Conservation (phyloP, 2,797 vertebrate species). For the Crypturellus tataupa region DNA sequence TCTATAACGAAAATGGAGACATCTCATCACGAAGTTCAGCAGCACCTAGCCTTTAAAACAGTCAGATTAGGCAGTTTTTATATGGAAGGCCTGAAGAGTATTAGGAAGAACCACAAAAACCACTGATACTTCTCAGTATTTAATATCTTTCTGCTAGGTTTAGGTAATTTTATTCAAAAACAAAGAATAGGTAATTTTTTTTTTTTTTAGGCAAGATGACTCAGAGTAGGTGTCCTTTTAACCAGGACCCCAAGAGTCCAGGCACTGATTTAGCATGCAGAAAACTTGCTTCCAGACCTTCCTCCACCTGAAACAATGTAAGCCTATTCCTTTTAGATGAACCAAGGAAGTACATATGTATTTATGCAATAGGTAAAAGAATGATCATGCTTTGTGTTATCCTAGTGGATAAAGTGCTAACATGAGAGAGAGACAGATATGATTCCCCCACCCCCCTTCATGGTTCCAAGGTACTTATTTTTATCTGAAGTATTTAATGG, state of each 20-base stretch:
- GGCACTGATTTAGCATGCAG: not conserved
- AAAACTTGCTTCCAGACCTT: not conserved
- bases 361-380: not conserved
- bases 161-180: not conserved
- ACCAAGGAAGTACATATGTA: not conserved
- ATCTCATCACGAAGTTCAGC: not conserved
- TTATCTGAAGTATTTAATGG: not conserved
- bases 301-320: not conserved
- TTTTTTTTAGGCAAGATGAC: not conserved
- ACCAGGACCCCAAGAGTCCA: not conserved
- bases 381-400: not conserved
- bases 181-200: accelerated
- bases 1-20: not conserved
- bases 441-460: not conserved
- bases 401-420: not conserved
- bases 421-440: not conserved
- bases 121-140: not conserved
- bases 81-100: not conserved
- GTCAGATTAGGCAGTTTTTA: not conserved
- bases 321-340: not conserved
- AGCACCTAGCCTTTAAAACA: not conserved
- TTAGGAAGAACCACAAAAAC: not conserved
- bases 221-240: not conserved
- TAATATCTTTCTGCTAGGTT: not conserved
- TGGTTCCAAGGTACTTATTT: not conserved